Base-by-base conservation (phyloP, 2,888 invertebrate genomes). In the Athalia circularis region DNA sequence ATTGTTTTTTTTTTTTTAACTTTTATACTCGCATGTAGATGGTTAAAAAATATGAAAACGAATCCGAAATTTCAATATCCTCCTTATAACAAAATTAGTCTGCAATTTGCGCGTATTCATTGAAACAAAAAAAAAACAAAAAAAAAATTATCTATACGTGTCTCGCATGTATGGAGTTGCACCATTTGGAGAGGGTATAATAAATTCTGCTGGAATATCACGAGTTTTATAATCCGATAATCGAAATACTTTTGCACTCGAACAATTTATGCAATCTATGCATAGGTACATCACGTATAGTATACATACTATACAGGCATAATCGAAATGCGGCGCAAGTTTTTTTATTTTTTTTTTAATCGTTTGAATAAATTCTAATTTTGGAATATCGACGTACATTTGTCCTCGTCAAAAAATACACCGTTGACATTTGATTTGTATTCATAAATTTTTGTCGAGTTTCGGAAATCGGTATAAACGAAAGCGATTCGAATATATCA, bases 231-330 rank as follows among this genome's bases (percentile, higher is more conserved):
- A 29, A 29, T 29, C 13, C 5, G 15, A 45, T 29, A 8, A 72
- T 59, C 59, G 47, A 15, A 72, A 72, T 72, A 59, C 47, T 45
- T 59, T 72, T 72, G 13, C 57, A 59, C 57, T 72, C 45, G 57
- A n/a, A 43, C n/a, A 70, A 72, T 57, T 57, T 45, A 57, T 57
- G 57, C 70, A 45, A 54, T 70, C 57, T 29, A n/a, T 3, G 45
- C 11, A 29, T 72, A n/a, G n/a, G n/a, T n/a, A 7, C n/a, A 59
- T 59, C 72, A 3, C 9, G 3, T 9, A 8, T 47, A 9, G 59
- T 72, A 29, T 29, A 29, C 29, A 29, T 29, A 29, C 29, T n/a
- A 29, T 29, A 7, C 57, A 47, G 47, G 57, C 57, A 72, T 72
- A 59, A 72, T 59, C 59, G 59, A 1, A n/a, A 59, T 72, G 57